phyloP scores from a whole-genome alignment of 2,797 vertebrate genomes.

The Sparidentex hasta region DNA sequence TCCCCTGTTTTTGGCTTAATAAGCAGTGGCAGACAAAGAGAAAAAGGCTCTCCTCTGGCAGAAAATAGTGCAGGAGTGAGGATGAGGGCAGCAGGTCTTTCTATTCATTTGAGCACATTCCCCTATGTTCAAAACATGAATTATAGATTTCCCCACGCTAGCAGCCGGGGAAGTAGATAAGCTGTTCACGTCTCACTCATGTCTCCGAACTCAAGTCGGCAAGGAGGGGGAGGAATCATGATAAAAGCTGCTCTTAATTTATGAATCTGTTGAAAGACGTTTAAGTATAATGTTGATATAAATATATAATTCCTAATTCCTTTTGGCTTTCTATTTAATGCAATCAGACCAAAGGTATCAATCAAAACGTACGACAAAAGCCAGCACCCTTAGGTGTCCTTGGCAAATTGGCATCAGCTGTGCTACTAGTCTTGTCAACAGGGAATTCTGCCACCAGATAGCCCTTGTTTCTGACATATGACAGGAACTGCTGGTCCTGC shows the following conservation, averaged over 20 bases:
- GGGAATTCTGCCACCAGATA: constrained; percentile 15
- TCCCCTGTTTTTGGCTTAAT: constrained; percentile 68
- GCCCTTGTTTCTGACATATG: constrained; percentile 21
- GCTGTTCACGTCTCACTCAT: constrained; percentile 65
- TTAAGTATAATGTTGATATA: constrained; percentile 26
- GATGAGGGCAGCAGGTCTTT: constrained; percentile 58
- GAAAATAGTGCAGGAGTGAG: constrained; percentile 67
- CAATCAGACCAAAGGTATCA: background rate
- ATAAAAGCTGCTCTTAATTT: constrained; percentile 61
- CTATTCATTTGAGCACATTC: constrained; percentile 73
- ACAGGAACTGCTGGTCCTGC: constrained; percentile 14
- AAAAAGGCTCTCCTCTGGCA: constrained; percentile 51
- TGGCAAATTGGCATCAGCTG: constrained; percentile 27
- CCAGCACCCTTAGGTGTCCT: constrained; percentile 5
- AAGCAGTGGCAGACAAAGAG: constrained; percentile 68
- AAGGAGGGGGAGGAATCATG: constrained; percentile 49
- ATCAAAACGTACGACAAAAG: background rate
- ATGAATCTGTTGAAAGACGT: constrained; percentile 61
- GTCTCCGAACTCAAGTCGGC: constrained; percentile 61
- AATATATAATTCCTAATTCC: no score
- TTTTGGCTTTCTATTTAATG: constrained; percentile 18
- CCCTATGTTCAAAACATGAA: constrained; percentile 75
- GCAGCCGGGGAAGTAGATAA: constrained; percentile 64
- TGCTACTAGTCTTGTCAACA: constrained; percentile 5
- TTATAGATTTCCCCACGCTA: constrained; percentile 76